A percentile compares a stretch with the other conserved stretches of the same genome.
These are phyloP conservation scores for Oxystoma pomonae DNA, from an alignment of 2,888 invertebrate species.

Conservation along the genomic window DNA sequence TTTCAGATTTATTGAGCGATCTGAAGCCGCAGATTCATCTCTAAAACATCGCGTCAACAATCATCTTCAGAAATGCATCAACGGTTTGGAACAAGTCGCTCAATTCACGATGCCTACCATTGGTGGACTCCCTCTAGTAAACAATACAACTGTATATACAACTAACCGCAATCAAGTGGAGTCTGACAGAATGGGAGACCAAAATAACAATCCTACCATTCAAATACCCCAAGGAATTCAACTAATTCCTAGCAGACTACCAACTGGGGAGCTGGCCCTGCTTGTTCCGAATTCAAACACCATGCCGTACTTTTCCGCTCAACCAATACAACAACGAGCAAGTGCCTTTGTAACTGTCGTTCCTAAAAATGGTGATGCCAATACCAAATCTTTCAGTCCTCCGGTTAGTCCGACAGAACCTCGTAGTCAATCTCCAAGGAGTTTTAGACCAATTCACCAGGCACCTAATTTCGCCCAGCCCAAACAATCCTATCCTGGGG, in stretches of 20 bases:
- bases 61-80: conserved; percentile 63
- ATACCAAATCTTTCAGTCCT: conserved; percentile 51
- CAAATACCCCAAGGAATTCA: conserved; percentile 61
- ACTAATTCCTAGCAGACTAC: conserved; percentile 61
- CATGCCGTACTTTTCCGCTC: conserved; percentile 48
- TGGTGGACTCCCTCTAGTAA: conserved; percentile 34
- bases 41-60: conserved; percentile 61
- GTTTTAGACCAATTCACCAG: conserved; percentile 39
- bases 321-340: conserved; percentile 30
- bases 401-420: conserved; percentile 58
- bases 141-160: conserved; percentile 27
- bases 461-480: conserved; percentile 21
- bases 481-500: conserved; percentile 22
- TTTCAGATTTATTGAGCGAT: conserved; percentile 57
- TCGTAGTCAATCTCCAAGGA: conserved; percentile 34
- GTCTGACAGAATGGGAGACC: conserved; percentile 42
- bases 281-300: conserved; percentile 58
- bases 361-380: conserved; percentile 31
- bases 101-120: conserved; percentile 40
- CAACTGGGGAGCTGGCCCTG: conserved; percentile 62
- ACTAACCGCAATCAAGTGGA: conserved; percentile 35
- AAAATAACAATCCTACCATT: conserved; percentile 54
- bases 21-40: conserved; percentile 60
- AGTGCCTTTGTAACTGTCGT: conserved; percentile 52
- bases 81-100: conserved; percentile 52